Evolutionary conservation across 2,797 vertebrate species (phyloP).

Genomic region (Salmo trutta): DNA sequence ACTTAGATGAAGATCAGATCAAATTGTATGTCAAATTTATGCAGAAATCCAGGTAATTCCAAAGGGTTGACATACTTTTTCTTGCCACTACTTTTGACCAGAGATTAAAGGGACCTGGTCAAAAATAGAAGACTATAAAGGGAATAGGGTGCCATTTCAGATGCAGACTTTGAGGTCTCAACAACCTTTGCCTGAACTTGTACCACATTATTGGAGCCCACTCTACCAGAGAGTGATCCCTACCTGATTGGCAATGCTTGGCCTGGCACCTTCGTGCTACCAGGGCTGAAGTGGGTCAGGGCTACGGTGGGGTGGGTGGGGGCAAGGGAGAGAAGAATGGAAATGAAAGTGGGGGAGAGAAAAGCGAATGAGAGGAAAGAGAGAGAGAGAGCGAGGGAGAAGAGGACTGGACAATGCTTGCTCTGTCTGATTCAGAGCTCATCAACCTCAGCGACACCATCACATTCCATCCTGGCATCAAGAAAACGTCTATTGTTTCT

Average conservation of each 20-base stretch:
- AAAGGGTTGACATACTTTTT: no score
- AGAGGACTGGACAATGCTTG: constrained; percentile 29
- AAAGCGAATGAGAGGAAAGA: neutral
- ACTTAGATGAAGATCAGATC: no score
- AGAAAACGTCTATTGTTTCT: neutral
- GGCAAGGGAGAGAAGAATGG: neutral
- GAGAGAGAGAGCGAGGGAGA: neutral
- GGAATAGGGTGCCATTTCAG: no score
- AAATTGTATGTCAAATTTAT: no score
- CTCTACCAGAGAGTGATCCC: constrained; percentile 1
- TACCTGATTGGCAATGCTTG: neutral
- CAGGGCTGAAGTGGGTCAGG: constrained; percentile 24
- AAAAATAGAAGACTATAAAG: no score
- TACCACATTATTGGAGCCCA: constrained; percentile 14
- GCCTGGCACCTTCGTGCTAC: neutral
- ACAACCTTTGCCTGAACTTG: neutral
- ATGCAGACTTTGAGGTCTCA: neutral
- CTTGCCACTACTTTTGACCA: no score
- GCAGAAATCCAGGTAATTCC: no score
- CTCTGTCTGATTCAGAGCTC: constrained; percentile 26
- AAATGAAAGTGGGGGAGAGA: neutral
- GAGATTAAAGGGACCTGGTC: no score
- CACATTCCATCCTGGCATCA: constrained; percentile 19
- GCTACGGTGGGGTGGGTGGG: constrained; percentile 13
- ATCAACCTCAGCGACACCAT: constrained; percentile 17